Base-by-base conservation (phyloP, 2,888 invertebrate species). In the Zaprionus bogoriensis region DNA sequence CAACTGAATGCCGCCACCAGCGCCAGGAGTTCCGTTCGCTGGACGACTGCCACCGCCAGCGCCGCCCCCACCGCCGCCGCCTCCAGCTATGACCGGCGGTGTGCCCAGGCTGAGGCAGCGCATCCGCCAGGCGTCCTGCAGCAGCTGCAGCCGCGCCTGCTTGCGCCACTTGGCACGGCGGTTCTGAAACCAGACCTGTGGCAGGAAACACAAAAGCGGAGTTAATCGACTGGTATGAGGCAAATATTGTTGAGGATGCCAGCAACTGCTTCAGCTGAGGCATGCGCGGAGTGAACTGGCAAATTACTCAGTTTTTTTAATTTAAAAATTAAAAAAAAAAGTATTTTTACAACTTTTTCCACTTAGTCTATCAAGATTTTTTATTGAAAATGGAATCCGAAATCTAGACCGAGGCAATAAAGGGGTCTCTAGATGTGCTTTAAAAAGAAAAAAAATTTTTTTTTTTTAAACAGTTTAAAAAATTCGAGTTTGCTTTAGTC, bases 111-210 rank as follows among this genome's bases (percentile, higher is more conserved):
- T 96, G 19, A 97, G 92, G 88, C 96, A 97, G 66, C 97, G 93
- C 96, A 97, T 96, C 76, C 97, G 92, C 97, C 97, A 97, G 1
- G 97, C 97, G 87, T 97, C 97, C 88, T 97, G 97, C 17, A 97
- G 92, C 50, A 97, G 92, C 87, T 97, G 97, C 61, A 97, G 92
- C 0, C 97, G 93, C 1, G 97, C 96, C 87, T 97, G 96, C 89
- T 97, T 97, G 14, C 97, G 93, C 97, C 97, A 97, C 90, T 97
- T 97, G 4, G 97, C 97, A 50, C 97, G 92, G 38, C 97, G 93
- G 89, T 97, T 97, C 92, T 97, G 97, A 91, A 97, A 97, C 97
- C 97, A 97, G 19, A 97, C 97, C 96, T 96, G 89, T 1, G 61
- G 59, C n/a, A 39, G 23, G 39, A 57, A 45, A 30, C 9, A 44